Percentiles rank a stretch among this genome's conserved stretches.
These are phyloP conservation scores for Rhodeus uyekii DNA, from an alignment of 2,797 vertebrate species.

Conservation along the genomic window DNA sequence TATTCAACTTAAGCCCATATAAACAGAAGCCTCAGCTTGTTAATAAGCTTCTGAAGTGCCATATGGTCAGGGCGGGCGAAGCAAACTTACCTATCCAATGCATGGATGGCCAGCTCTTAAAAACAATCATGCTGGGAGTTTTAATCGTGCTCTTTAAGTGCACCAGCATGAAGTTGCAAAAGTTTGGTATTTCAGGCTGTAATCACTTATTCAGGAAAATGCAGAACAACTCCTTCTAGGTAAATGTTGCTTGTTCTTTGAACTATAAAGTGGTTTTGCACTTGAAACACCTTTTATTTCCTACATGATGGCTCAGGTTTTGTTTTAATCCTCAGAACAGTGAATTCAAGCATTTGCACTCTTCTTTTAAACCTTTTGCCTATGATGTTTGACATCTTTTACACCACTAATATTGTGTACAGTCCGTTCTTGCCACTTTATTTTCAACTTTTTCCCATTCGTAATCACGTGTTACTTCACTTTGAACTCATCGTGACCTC, in stretches of 20 bases:
- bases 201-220: conserved; percentile 7
- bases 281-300: neutral
- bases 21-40: conserved; percentile 10
- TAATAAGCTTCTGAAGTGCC: conserved; percentile 33
- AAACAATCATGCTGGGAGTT: conserved; percentile 22
- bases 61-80: conserved; percentile 20
- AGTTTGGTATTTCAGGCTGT: conserved; percentile 14
- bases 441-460: conserved; percentile 16
- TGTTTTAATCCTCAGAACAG: neutral
- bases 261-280: conserved; percentile 1
- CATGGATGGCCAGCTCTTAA: conserved; percentile 4
- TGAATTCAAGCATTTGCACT: neutral
- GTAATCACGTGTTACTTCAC: conserved; percentile 14
- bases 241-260: conserved; percentile 12
- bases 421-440: neutral
- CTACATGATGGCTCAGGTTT: neutral
- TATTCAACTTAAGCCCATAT: conserved; percentile 37
- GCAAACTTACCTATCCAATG: conserved; percentile 22
- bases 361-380: neutral
- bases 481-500: conserved; percentile 19
- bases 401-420: neutral
- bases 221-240: neutral
- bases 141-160: neutral
- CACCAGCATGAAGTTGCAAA: conserved; percentile 10
- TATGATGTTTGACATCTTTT: neutral